Evolutionary conservation across 2,113 vertebrate genomes (phyloP).

Genomic region (Phyllostomus hastatus): DNA sequence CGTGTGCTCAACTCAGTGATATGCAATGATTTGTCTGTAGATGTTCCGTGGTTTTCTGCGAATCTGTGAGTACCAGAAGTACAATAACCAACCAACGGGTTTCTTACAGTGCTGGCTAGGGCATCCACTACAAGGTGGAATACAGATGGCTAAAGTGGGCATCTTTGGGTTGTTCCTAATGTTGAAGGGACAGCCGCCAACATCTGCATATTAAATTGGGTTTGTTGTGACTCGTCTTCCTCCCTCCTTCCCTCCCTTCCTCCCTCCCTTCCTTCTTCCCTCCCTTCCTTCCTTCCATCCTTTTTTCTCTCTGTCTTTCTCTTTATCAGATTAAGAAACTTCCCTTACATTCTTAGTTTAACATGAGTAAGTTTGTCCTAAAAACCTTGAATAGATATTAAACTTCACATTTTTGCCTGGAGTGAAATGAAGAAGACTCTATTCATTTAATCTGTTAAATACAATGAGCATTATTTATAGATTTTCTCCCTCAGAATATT

Average conservation of each 20-base stretch:
- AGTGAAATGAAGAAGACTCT: background rate
- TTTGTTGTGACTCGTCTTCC: background rate
- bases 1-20: background rate
- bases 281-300: no score
- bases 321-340: background rate
- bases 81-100: background rate
- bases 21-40: background rate
- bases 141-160: background rate
- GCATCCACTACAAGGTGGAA: background rate
- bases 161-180: background rate
- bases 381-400: background rate
- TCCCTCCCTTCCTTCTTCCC: background rate
- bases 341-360: background rate
- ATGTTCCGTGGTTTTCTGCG: background rate
- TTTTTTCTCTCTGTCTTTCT: accelerated
- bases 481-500: background rate
- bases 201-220: background rate
- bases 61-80: background rate
- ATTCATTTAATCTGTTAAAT: background rate
- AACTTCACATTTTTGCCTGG: background rate
- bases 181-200: background rate
- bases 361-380: background rate
- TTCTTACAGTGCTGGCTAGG: background rate
- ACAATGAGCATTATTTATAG: background rate
- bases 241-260: accelerated